These are phyloP conservation scores for Bombus waltoni DNA, from an alignment of 1,140 invertebrate species.

Conservation along the genomic window DNA sequence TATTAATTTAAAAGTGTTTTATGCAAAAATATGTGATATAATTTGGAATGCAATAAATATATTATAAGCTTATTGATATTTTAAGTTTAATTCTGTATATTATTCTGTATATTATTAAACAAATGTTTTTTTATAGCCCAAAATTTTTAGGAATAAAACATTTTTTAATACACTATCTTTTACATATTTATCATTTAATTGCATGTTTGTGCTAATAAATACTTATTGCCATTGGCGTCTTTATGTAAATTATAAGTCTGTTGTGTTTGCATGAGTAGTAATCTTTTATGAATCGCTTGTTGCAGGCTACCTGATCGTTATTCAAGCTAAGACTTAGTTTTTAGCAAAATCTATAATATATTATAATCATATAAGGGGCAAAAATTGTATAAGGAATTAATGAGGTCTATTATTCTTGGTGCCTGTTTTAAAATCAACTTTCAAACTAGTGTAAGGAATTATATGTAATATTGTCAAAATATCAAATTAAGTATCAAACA, in stretches of 20 bases:
- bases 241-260: slow-evolving; percentile 30
- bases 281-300: slow-evolving; percentile 75
- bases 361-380: slow-evolving; percentile 68
- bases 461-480: slow-evolving; percentile 36
- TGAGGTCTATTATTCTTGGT: slow-evolving; percentile 57
- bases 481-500: slow-evolving; percentile 33
- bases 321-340: slow-evolving; percentile 70
- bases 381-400: slow-evolving; percentile 67
- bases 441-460: slow-evolving; percentile 61
- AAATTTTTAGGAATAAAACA: slow-evolving; percentile 1
- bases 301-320: slow-evolving; percentile 74
- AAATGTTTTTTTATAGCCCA: neutral
- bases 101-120: neutral
- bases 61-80: slow-evolving; percentile 12
- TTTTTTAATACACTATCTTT: neutral
- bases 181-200: slow-evolving; percentile 39
- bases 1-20: slow-evolving; percentile 9
- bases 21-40: neutral
- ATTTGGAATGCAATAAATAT: neutral
- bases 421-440: slow-evolving; percentile 58
- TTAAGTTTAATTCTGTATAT: neutral
- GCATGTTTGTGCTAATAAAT: slow-evolving; percentile 57
- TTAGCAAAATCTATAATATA: slow-evolving; percentile 67
- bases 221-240: slow-evolving; percentile 27
- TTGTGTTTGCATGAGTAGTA: slow-evolving; percentile 76